Base-by-base conservation (phyloP, 1,140 invertebrate species). In the Mylabris phalerata region DNA sequence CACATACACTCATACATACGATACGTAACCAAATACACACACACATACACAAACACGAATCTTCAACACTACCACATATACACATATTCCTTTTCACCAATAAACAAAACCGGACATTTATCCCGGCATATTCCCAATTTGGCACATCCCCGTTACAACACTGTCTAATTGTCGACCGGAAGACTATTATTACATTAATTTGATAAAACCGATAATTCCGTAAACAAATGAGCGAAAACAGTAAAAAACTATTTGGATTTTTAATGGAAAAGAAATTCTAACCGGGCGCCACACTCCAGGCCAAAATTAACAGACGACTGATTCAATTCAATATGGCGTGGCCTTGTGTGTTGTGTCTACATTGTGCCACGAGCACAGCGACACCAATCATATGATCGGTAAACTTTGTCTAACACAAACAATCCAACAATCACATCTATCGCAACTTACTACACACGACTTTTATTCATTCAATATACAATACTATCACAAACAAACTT, bases 241-340 rank as follows among this genome's bases (percentile, higher is more conserved):
- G 32, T 32, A 32, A 7, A 32, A 7, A 32, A 32, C 7, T 32
- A 19, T 19, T 19, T 19, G 19, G 19, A 19, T 32, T 32, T 32
- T 32, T 32, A 5, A 4, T 10, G 52, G 50, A 55, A 48, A 55
- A 19, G 19, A 55, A 48, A 32, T 42, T 11, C 43, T 48, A 60
- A 64, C 63, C 58, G 63, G 60, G 62, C 45, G 54, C 54, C 66
- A 55, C 60, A 70, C 66, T 60, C 63, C 63, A 55, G 26, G 50
- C 63, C 68, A 66, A 71, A 71, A 71, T 69, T 69, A 71, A 73
- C 69, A 70, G 69, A 72, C 66, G 67, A 72, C 69, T 73, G 71
- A 71, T 73, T 74, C 68, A 70, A 73, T 74, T 71, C 71, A 71
- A 73, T 68, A 74, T 73, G 71, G 73, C 70, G 71, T 68, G 71